Evolutionary conservation across 2,113 vertebrate genomes (phyloP).

Genomic region (Sebastes schlegelii): DNA sequence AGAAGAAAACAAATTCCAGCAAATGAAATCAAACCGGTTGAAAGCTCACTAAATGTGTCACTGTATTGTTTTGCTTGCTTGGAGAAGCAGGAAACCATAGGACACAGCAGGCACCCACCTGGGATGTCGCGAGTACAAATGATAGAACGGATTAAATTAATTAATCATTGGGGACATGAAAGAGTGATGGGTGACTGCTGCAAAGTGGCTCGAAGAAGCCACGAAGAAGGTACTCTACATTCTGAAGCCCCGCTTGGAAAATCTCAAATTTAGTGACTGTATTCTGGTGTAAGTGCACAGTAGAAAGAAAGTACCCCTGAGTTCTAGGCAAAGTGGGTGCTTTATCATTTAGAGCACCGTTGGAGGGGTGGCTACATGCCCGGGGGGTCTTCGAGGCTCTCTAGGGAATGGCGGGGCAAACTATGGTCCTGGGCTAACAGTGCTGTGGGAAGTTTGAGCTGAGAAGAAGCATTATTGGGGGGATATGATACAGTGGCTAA

Average conservation of each 20-base stretch:
- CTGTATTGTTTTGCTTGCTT: constrained; percentile 47
- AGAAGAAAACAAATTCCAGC: constrained; percentile 36
- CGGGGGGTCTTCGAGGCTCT: constrained; percentile 66
- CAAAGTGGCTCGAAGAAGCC: constrained; percentile 37
- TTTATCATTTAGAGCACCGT: constrained; percentile 41
- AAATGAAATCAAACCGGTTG: constrained; percentile 52
- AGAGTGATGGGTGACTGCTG: constrained; percentile 29
- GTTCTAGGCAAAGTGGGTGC: constrained; percentile 84
- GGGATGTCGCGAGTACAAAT: constrained; percentile 48
- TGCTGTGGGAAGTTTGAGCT: constrained; percentile 46
- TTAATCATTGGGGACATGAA: constrained; percentile 23
- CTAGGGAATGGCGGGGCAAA: constrained; percentile 40
- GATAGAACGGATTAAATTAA: constrained; percentile 27
- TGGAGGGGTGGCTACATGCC: constrained; percentile 21
- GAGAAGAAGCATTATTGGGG: constrained; percentile 41
- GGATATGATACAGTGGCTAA: constrained; percentile 70
- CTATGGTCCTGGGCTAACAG: constrained; percentile 63
- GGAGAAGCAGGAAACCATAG: constrained; percentile 43
- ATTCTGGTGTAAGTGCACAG: constrained; percentile 74
- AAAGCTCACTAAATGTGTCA: constrained; percentile 46
- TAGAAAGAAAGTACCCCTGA: constrained; percentile 94
- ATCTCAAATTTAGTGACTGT: constrained; percentile 59
- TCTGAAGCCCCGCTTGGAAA: constrained; percentile 69
- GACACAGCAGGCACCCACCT: constrained; percentile 62
- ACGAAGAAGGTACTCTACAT: constrained; percentile 60